These are phyloP conservation scores for Sandelia bainsii DNA, from an alignment of 2,797 vertebrate species.

Conservation along the genomic window DNA sequence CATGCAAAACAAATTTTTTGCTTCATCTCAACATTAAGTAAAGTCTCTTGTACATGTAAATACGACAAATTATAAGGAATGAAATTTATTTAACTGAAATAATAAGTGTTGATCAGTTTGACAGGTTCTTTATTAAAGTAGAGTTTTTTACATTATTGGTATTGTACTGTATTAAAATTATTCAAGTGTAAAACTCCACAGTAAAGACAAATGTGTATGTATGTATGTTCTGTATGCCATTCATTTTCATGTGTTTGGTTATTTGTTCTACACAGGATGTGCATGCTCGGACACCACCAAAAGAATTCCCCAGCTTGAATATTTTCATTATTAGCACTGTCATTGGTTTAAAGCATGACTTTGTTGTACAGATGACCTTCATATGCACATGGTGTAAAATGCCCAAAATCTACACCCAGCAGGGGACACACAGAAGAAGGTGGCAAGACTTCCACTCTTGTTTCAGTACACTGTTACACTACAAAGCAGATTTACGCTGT, in stretches of 20 bases:
- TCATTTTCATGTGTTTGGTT: background rate
- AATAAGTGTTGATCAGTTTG: background rate
- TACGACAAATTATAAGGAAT: background rate
- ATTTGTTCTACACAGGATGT: background rate
- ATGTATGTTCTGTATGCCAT: no score
- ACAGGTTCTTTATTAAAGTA: background rate
- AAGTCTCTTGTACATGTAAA: background rate
- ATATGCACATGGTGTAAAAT: background rate
- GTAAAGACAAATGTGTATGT: no score
- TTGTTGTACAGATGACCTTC: background rate
- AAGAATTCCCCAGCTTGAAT: background rate
- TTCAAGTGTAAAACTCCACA: no score
- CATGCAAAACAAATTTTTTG: background rate
- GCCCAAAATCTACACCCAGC: background rate
- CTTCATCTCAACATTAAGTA: background rate
- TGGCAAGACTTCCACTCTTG: constrained; percentile 23
- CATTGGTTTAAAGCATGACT: background rate
- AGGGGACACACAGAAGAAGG: background rate
- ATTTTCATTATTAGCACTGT: background rate
- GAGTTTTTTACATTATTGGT: background rate
- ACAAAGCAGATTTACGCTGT: background rate
- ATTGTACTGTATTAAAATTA: background rate
- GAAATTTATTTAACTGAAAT: no score
- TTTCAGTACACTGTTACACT: background rate
- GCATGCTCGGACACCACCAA: background rate